phyloP scores from a whole-genome alignment of 1,140 invertebrate species.

The Pseudomyrmex pallidus region DNA sequence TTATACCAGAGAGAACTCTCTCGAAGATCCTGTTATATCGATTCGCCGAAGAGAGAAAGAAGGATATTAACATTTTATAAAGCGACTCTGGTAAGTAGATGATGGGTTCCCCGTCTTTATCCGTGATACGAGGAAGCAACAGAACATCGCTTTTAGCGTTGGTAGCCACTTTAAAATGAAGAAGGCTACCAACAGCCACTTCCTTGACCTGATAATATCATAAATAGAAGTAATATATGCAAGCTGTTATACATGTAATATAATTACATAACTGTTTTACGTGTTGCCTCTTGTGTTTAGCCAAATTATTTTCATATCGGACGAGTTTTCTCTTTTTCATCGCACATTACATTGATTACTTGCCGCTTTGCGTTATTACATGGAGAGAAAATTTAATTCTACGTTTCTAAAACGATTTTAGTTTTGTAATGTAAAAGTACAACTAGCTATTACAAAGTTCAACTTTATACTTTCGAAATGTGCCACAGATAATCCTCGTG shows the following conservation, averaged over 20 bases:
- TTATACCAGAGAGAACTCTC: slow-evolving; percentile 30
- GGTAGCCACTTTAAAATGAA: neutral
- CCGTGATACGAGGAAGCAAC: slow-evolving; percentile 12
- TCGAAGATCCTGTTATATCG: slow-evolving; percentile 45
- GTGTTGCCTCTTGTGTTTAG: too few relatives aligned
- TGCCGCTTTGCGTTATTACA: too few relatives aligned
- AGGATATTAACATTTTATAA: slow-evolving; percentile 57
- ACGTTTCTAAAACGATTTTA: too few relatives aligned
- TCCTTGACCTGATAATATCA: slow-evolving; percentile 8
- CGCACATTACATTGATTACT: too few relatives aligned
- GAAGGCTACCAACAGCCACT: neutral
- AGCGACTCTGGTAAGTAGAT: slow-evolving; percentile 36
- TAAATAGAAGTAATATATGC: neutral
- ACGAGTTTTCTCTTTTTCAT: too few relatives aligned
- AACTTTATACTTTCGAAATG: slow-evolving; percentile 16
- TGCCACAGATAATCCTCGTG: slow-evolving; percentile 14
- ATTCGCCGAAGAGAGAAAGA: slow-evolving; percentile 40
- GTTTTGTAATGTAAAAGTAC: too few relatives aligned
- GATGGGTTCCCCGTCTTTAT: slow-evolving; percentile 20
- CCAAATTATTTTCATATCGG: too few relatives aligned
- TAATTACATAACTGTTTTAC: too few relatives aligned
- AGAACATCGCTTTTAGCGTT: slow-evolving; percentile 17
- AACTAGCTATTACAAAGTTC: too few relatives aligned
- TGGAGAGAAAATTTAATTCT: too few relatives aligned
- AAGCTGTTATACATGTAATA: neutral